Conservation (phyloP, 2,113 vertebrate genomes). For the Neofelis nebulosa region DNA sequence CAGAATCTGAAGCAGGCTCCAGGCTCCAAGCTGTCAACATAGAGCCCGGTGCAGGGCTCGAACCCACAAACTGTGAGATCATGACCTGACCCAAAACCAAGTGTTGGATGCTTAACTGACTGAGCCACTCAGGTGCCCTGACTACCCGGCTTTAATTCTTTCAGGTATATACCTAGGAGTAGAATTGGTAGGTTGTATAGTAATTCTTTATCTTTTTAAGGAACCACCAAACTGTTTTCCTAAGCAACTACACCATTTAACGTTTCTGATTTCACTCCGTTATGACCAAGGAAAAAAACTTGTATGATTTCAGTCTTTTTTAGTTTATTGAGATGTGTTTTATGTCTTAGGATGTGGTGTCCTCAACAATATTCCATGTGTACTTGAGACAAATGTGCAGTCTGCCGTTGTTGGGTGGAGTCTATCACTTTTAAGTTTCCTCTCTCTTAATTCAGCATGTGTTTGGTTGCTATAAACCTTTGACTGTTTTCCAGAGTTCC, state of each 20-base stretch:
- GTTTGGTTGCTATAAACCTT: background rate
- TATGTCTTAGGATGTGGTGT: background rate
- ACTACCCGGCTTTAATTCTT: slow-evolving; percentile 1
- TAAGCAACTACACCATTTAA: background rate
- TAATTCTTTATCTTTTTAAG: slow-evolving; percentile 31
- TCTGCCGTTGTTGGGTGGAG: background rate
- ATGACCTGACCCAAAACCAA: too few species aligned
- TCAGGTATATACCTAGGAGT: background rate
- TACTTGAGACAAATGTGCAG: background rate
- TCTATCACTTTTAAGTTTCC: background rate
- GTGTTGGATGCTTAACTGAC: too few species aligned
- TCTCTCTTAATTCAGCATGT: background rate
- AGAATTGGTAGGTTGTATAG: background rate
- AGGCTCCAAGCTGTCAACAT: too few species aligned
- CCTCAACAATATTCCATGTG: background rate
- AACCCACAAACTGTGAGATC: too few species aligned
- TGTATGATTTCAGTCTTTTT: background rate
- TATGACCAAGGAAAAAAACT: background rate
- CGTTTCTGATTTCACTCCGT: background rate
- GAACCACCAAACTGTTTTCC: background rate
- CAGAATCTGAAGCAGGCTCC: too few species aligned
- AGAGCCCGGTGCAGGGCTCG: too few species aligned
- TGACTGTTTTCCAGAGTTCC: background rate
- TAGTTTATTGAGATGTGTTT: background rate
- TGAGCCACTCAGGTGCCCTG: background rate